Conservation (phyloP, 2,113 vertebrate genomes). For the Perognathus longimembris region DNA sequence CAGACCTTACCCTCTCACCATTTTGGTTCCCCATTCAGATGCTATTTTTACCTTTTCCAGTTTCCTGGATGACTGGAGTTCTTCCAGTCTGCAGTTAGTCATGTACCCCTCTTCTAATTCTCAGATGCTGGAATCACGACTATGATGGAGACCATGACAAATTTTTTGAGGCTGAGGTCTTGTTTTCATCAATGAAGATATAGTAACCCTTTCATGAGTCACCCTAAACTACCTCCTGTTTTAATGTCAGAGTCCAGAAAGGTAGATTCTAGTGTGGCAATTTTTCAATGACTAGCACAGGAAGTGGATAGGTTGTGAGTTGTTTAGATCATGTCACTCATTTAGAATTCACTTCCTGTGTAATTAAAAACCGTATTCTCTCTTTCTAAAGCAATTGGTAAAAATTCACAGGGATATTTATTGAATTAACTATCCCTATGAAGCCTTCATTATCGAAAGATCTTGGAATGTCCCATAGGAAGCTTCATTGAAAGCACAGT, state of each 20-base stretch:
- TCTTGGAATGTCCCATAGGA: slow-evolving; percentile 49
- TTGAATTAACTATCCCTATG: neutral
- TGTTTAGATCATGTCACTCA: slow-evolving; percentile 33
- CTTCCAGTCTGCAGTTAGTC: slow-evolving; percentile 61
- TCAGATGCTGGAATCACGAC: slow-evolving; percentile 40
- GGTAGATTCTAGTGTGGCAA: neutral
- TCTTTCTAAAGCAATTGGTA: slow-evolving; percentile 26
- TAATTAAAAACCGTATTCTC: slow-evolving; percentile 25
- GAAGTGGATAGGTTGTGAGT: slow-evolving; percentile 13
- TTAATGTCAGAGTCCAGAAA: slow-evolving; percentile 41
- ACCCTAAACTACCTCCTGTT: slow-evolving; percentile 46
- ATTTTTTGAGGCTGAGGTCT: slow-evolving; percentile 26
- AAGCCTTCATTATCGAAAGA: slow-evolving; percentile 12
- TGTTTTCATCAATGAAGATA: slow-evolving; percentile 56
- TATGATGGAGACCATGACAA: slow-evolving; percentile 23
- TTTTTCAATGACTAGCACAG: slow-evolving; percentile 39
- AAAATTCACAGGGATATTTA: slow-evolving; percentile 41
- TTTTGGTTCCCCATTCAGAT: neutral
- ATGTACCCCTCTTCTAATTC: slow-evolving; percentile 17
- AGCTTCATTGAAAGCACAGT: neutral
- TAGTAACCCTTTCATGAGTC: slow-evolving; percentile 53
- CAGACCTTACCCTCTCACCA: neutral
- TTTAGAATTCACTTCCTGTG: slow-evolving; percentile 4
- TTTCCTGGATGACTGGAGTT: slow-evolving; percentile 61
- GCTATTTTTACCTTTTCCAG: slow-evolving; percentile 44